These are phyloP conservation scores for Atherix ibis DNA, from an alignment of 2,888 invertebrate species.

Conservation along the genomic window DNA sequence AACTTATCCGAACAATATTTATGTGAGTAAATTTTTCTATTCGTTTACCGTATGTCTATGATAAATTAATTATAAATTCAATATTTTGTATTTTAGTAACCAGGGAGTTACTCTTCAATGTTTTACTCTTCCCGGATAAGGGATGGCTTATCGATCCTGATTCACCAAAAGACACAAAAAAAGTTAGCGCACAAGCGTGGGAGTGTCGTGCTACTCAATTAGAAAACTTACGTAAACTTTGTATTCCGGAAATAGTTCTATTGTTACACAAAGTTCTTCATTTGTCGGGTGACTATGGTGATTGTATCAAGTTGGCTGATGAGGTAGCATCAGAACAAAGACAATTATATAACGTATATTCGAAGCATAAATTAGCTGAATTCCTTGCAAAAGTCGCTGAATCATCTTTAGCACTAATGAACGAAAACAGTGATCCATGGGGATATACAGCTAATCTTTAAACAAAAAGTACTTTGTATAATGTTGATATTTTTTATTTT, in stretches of 20 bases:
- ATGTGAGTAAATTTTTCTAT: slow-evolving; percentile 31
- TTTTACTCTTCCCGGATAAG: slow-evolving; percentile 72
- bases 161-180: slow-evolving; percentile 35
- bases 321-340: slow-evolving; percentile 64
- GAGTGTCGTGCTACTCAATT: slow-evolving; percentile 43
- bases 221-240: slow-evolving; percentile 57
- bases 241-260: slow-evolving; percentile 69
- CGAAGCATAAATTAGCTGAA: slow-evolving; percentile 60
- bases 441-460: slow-evolving; percentile 42
- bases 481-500: too few species aligned
- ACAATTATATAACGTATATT: slow-evolving; percentile 64
- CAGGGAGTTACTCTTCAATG: slow-evolving; percentile 66
- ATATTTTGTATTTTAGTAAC: slow-evolving; percentile 50
- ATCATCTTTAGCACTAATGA: slow-evolving; percentile 57
- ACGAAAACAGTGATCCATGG: slow-evolving; percentile 68
- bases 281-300: slow-evolving; percentile 56
- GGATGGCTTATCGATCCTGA: slow-evolving; percentile 75
- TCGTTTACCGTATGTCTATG: too few species aligned
- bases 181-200: slow-evolving; percentile 37
- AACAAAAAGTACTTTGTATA: too few species aligned
- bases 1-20: slow-evolving; percentile 54
- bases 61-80: too few species aligned
- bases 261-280: slow-evolving; percentile 66
- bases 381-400: slow-evolving; percentile 62
- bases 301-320: slow-evolving; percentile 64